These are phyloP conservation scores for Taenioides sp. DNA, from an alignment of 2,797 vertebrate species.

Conservation along the genomic window DNA sequence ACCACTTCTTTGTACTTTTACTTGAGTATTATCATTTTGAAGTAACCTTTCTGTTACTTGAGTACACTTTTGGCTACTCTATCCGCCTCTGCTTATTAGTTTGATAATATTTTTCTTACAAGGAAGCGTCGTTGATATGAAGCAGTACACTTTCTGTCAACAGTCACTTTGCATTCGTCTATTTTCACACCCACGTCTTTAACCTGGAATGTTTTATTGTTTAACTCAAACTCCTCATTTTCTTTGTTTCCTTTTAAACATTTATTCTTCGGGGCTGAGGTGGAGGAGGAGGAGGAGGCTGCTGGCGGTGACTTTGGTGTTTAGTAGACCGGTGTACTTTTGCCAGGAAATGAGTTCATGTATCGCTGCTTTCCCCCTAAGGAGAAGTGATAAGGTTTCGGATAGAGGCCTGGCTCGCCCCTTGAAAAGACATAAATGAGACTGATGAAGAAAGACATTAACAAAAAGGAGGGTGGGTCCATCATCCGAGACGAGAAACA, in stretches of 20 bases:
- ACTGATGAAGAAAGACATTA: slow-evolving; percentile 19
- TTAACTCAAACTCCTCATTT: slow-evolving; percentile 28
- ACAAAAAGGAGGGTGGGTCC: background rate
- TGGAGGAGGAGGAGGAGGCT: slow-evolving; percentile 34
- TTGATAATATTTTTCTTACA: slow-evolving; percentile 44
- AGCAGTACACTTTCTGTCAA: slow-evolving; percentile 37
- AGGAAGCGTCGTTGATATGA: slow-evolving; percentile 51
- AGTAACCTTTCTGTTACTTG: too few relatives aligned
- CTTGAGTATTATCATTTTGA: too few relatives aligned
- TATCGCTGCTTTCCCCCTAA: slow-evolving; percentile 43
- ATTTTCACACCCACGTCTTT: slow-evolving; percentile 27
- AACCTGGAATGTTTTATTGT: slow-evolving; percentile 32
- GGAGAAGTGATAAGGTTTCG: slow-evolving; percentile 66
- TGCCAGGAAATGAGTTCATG: slow-evolving; percentile 70
- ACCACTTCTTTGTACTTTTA: too few relatives aligned
- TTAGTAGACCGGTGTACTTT: slow-evolving; percentile 28
- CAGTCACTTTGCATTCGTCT: slow-evolving; percentile 27
- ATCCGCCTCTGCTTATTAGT: slow-evolving; percentile 6
- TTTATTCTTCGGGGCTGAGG: slow-evolving; percentile 19
- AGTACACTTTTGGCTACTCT: too few relatives aligned
- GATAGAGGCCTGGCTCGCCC: slow-evolving; percentile 19
- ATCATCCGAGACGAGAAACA: slow-evolving; percentile 14
- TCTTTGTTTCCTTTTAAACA: slow-evolving; percentile 27
- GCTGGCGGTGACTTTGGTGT: slow-evolving; percentile 30
- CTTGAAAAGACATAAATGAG: slow-evolving; percentile 24